Evolutionary conservation across 2,113 vertebrate genomes (phyloP).

Genomic region (Catharus fuscescens): DNA sequence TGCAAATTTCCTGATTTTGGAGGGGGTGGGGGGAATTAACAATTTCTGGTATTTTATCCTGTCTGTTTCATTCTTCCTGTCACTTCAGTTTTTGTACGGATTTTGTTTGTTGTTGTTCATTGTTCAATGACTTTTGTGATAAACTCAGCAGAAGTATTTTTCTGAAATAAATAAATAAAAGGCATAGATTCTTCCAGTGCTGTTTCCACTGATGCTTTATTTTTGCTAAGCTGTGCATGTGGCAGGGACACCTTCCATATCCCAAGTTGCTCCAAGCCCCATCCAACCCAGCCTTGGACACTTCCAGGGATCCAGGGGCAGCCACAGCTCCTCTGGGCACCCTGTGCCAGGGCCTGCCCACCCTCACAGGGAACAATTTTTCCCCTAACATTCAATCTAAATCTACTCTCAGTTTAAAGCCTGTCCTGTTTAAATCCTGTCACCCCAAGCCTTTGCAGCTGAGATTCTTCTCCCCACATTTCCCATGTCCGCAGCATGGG

Average conservation of each 20-base stretch:
- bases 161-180: constrained; percentile 81
- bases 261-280: not conserved
- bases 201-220: not conserved
- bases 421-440: not conserved
- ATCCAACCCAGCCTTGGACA: not conserved
- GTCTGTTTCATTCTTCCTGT: constrained; percentile 13
- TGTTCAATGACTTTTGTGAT: constrained; percentile 73
- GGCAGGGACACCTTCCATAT: not conserved
- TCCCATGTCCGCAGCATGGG: not conserved
- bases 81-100: constrained; percentile 72
- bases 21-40: not conserved
- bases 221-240: not conserved
- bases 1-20: constrained; percentile 35
- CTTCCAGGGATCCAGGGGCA: not conserved
- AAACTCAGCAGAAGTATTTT: constrained; percentile 77
- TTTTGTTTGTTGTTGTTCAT: constrained; percentile 59
- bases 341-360: not conserved
- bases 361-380: not conserved
- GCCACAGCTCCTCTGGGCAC: not conserved
- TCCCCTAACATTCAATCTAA: not conserved
- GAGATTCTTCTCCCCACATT: not conserved
- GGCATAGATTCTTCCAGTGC: constrained; percentile 68
- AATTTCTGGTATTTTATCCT: constrained; percentile 30
- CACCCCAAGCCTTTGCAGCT: not conserved
- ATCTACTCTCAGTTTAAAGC: not conserved